Percentiles rank a stretch among this genome's conserved stretches.
Evolutionary conservation across 2,888 invertebrate genomes (phyloP).

Genomic region (Lasioglossum morio): DNA sequence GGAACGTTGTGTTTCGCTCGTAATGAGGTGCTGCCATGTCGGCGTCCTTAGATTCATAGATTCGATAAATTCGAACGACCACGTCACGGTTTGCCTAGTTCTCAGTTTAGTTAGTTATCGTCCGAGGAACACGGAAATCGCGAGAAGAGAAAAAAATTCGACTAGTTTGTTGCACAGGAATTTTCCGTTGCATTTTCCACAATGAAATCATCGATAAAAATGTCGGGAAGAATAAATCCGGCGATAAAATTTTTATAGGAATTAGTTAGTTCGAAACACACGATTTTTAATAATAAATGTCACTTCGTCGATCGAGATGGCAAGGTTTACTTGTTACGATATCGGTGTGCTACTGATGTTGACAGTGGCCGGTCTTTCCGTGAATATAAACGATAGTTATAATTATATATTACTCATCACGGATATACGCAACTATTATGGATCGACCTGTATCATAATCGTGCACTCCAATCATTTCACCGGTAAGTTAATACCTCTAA

Average conservation of each 20-base stretch:
- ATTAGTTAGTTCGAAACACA: not conserved
- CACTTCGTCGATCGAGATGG: slow-evolving; percentile 13
- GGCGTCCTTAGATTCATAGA: slow-evolving; percentile 42
- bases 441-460: slow-evolving; percentile 69
- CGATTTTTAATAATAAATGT: not conserved
- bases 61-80: slow-evolving; percentile 59
- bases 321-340: slow-evolving; percentile 7
- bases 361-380: not conserved
- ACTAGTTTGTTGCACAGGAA: not conserved
- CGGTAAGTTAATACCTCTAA: slow-evolving; percentile 52
- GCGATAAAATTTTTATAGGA: not conserved
- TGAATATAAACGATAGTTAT: slow-evolving; percentile 18
- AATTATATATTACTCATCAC: slow-evolving; percentile 58
- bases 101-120: slow-evolving; percentile 32
- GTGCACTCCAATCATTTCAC: slow-evolving; percentile 44
- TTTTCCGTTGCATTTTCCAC: not conserved
- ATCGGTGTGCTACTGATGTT: slow-evolving; percentile 21
- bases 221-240: not conserved
- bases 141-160: slow-evolving; percentile 7
- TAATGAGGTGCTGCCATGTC: slow-evolving; percentile 26
- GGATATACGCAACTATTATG: slow-evolving; percentile 66
- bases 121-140: not conserved
- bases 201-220: not conserved
- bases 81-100: slow-evolving; percentile 25
- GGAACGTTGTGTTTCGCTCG: slow-evolving; percentile 25